phyloP scores from a whole-genome alignment of 2,888 invertebrate genomes.

The Perizoma affinitatum region DNA sequence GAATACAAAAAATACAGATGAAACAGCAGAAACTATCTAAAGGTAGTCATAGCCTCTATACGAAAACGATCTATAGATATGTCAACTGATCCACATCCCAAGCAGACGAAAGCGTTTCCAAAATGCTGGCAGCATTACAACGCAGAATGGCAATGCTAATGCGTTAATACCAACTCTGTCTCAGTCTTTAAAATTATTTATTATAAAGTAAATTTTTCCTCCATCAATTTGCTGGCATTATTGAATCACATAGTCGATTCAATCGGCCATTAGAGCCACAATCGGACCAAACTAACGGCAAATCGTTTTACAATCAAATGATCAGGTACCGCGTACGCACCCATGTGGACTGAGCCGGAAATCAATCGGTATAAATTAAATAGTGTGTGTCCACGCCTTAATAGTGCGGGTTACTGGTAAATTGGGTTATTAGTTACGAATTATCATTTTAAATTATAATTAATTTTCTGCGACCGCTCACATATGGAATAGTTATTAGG shows the following conservation, averaged over 20 bases:
- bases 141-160: too few relatives aligned
- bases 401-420: conserved; percentile 10
- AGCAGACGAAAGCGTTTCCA: too few relatives aligned
- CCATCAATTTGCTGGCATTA: conserved; percentile 13
- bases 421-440: conserved; percentile 10
- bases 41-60: too few relatives aligned
- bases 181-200: too few relatives aligned
- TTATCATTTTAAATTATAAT: neutral
- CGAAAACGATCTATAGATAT: too few relatives aligned
- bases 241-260: conserved; percentile 12
- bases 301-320: conserved; percentile 21
- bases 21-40: too few relatives aligned
- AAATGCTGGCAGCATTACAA: too few relatives aligned
- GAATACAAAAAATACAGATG: too few relatives aligned
- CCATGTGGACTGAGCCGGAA: conserved; percentile 29
- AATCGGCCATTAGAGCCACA: conserved; percentile 23
- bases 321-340: conserved; percentile 15
- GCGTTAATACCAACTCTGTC: too few relatives aligned
- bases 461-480: too few relatives aligned
- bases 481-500: too few relatives aligned
- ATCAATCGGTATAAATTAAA: conserved; percentile 20
- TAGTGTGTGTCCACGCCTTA: conserved; percentile 26
- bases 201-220: neutral
- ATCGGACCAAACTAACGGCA: conserved; percentile 22
- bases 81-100: too few relatives aligned